Evolutionary conservation across 2,113 vertebrate species (phyloP), one percentile per base, ranked within the genome.

Genomic region (Centrocercus urophasianus): DNA sequence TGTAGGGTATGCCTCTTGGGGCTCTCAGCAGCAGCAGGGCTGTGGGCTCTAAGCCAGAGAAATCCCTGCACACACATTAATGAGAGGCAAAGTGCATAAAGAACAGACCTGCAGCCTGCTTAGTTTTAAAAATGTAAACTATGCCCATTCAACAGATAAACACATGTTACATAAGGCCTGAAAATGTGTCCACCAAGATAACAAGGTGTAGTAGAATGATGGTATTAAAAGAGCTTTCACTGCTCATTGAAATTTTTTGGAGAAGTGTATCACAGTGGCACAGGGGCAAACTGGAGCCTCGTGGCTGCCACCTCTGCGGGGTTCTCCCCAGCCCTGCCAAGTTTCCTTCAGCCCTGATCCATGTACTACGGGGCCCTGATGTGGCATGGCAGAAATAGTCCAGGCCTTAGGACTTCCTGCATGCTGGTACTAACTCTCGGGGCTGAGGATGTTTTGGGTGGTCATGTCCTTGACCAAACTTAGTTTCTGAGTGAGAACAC

Each of bases 71-170:
- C 75, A 40, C 75, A 73, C 50, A n/a, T 86, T 84, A 72, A 82
- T 1, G 0, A 85, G 70, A 87, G 57, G 69, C 76, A 86, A 88
- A 92, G 78, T 2, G 12, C 38, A 57, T 2, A 1, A 66, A 82
- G 72, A 89, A 79, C 60, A 74, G 80, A 92, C 64, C 43, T 78
- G 79, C 30, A 36, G 89, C 91, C 74, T 93, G 91, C 65, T 42
- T 81, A 84, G 61, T 61, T 93, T 90, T 90, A 60, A 90, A 80
- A 93, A 89, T 56, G 60, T 28, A 70, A 89, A 67, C 64, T 40
- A 22, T 85, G 69, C 65, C n/a, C 40, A 13, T 81, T 88, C n/a
- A 40, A 24, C 52, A 59, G 42, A 56, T 24, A 63, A 50, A 66
- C 57, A 59, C 61, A 11, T 27, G 36, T 28, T 66, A 52, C 42